A percentile compares a stretch with the other conserved stretches of the same genome.
These are phyloP conservation scores for Dicranocentrus wangi DNA, from an alignment of 2,888 invertebrate species.

Conservation along the genomic window DNA sequence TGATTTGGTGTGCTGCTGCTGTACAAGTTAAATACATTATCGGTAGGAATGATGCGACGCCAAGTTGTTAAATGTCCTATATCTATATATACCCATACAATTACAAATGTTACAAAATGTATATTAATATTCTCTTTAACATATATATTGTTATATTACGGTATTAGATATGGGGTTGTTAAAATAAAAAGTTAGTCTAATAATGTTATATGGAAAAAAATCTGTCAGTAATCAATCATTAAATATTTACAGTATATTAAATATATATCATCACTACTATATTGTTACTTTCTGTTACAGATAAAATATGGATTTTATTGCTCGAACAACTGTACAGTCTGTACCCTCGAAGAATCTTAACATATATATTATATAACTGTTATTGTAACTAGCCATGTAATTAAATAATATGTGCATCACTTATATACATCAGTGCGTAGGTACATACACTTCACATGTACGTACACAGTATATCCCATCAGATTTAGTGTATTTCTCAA, in stretches of 20 bases:
- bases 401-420: too few species aligned
- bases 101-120: neutral
- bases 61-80: too few species aligned
- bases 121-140: neutral
- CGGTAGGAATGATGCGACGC: too few species aligned
- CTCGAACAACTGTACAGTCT: conserved; percentile 22
- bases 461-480: too few species aligned
- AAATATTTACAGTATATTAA: too few species aligned
- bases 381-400: too few species aligned
- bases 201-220: neutral
- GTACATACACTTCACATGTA: too few species aligned
- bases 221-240: neutral
- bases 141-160: neutral
- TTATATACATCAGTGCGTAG: too few species aligned
- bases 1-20: neutral
- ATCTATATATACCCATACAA: too few species aligned
- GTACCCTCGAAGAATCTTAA: conserved; percentile 34
- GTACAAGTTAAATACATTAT: too few species aligned
- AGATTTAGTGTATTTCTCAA: neutral
- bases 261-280: neutral
- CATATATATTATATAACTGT: conserved; percentile 9
- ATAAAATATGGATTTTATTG: conserved; percentile 18
- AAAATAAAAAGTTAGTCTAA: neutral
- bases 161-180: neutral
- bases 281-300: conserved; percentile 16